Evolutionary conservation across 2,113 vertebrate genomes (phyloP).

Genomic region (Sapajus apella): DNA sequence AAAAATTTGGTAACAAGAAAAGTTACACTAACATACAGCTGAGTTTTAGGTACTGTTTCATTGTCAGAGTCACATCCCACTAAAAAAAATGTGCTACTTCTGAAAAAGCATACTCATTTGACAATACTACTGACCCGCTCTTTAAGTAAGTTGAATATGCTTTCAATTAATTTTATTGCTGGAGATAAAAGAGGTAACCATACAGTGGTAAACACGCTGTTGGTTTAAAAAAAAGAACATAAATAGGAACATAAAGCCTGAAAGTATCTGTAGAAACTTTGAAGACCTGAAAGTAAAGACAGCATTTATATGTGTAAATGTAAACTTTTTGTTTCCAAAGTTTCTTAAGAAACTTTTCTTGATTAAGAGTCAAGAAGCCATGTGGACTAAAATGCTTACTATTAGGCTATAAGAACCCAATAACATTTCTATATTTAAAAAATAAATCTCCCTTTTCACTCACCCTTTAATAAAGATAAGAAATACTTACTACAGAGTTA

Average conservation of each 20-base stretch:
- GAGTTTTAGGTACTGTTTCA: neutral
- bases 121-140: neutral
- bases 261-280: neutral
- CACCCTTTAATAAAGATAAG: constrained; percentile 8
- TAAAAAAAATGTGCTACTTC: neutral
- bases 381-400: neutral
- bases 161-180: constrained; percentile 52
- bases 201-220: neutral
- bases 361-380: neutral
- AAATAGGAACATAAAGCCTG: constrained; percentile 12
- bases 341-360: neutral
- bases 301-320: neutral
- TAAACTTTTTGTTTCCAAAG: neutral
- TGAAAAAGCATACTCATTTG: neutral
- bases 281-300: constrained; percentile 3
- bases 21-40: neutral
- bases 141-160: constrained; percentile 20
- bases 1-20: neutral
- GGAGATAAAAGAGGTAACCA: constrained; percentile 47
- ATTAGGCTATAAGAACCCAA: neutral
- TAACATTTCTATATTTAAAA: neutral
- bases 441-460: neutral
- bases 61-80: neutral
- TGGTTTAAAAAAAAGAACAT: constrained; percentile 15
- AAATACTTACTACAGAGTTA: neutral